Evolutionary conservation across 2,113 vertebrate species (phyloP).

Genomic region (Lota lota): DNA sequence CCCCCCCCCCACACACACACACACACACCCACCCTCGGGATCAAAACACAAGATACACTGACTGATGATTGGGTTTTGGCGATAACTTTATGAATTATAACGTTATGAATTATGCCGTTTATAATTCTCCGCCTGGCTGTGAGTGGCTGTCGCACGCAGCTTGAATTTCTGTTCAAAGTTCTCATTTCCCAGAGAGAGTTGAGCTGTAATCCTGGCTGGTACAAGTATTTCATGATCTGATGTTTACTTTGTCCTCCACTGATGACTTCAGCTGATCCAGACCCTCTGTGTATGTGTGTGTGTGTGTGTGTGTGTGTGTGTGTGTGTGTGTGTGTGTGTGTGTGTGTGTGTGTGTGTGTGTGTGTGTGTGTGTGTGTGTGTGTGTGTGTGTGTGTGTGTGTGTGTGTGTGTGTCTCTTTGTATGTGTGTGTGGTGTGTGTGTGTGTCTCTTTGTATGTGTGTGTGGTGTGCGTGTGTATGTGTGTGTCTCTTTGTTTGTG

Average conservation of each 20-base stretch:
- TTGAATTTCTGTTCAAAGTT: too few species aligned
- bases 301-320: conserved; percentile 9
- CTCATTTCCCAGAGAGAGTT: too few species aligned
- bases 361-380: conserved; percentile 10
- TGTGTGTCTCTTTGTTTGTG: conserved; percentile 23
- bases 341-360: conserved; percentile 16
- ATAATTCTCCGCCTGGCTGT: not conserved
- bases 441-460: conserved; percentile 23
- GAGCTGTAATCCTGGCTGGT: conserved; percentile 3
- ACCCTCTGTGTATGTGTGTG: conserved; percentile 20
- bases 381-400: conserved; percentile 15
- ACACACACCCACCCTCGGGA: conserved; percentile 29
- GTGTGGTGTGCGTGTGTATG: conserved; percentile 5
- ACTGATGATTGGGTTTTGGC: conserved; percentile 27
- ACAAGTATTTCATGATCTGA: conserved; percentile 16
- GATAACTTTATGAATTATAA: conserved; percentile 30
- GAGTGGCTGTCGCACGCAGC: too few species aligned
- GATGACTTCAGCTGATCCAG: conserved; percentile 15
- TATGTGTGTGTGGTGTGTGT: too few species aligned
- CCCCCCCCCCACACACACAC: too few species aligned
- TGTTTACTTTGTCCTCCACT: conserved; percentile 6
- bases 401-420: conserved; percentile 15
- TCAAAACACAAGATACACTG: conserved; percentile 30
- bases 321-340: conserved; percentile 22
- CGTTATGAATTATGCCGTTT: not conserved